phyloP scores from a whole-genome alignment of 92 coral and sea anemone species.

The Phymanthus crucifer region DNA sequence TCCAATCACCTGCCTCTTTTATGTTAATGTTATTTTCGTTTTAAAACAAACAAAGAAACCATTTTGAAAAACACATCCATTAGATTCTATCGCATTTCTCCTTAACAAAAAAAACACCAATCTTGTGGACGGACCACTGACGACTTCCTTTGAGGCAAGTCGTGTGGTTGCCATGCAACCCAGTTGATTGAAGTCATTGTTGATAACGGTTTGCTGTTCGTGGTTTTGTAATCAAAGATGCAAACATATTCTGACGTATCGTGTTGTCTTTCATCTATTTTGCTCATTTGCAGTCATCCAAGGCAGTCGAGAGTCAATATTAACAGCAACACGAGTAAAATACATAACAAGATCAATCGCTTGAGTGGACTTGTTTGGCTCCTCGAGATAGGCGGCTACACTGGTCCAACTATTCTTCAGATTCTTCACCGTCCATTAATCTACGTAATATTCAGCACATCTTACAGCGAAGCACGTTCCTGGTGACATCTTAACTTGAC shows the following conservation, averaged over 20 bases:
- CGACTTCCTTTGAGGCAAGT: neutral
- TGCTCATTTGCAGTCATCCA: neutral
- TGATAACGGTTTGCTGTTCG: conserved; percentile 20
- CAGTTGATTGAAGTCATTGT: neutral
- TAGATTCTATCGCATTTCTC: neutral
- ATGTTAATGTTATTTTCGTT: neutral
- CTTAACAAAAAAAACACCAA: neutral
- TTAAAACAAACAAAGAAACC: neutral
- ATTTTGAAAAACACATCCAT: neutral
- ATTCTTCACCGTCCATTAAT: neutral
- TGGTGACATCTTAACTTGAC: conserved; percentile 17
- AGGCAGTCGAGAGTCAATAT: conserved; percentile 1
- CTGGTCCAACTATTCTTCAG: neutral
- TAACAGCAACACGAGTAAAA: neutral
- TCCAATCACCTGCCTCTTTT: neutral
- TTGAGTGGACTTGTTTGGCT: neutral
- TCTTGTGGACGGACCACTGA: neutral
- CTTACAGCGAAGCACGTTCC: conserved; percentile 1
- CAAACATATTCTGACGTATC: neutral
- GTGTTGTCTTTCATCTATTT: neutral
- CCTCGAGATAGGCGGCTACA: neutral
- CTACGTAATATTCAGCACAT: neutral
- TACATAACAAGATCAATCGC: neutral
- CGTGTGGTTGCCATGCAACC: conserved; percentile 23
- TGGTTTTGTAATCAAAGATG: conserved; percentile 8